These are phyloP conservation scores for Hucho hucho DNA, from an alignment of 2,113 vertebrate genomes.

Conservation along the genomic window DNA sequence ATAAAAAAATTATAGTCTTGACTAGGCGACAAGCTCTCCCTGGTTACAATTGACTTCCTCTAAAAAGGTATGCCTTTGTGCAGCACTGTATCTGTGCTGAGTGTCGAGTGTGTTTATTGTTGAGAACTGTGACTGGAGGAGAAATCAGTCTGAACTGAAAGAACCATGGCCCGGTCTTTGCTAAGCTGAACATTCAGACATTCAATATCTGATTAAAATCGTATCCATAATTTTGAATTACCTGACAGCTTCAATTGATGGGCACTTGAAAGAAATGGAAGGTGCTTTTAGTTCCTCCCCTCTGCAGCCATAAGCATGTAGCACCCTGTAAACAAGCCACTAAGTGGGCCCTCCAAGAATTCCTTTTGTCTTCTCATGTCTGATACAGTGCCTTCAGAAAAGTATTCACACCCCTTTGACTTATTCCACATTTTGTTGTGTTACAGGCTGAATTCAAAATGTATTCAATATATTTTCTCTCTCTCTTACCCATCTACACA, in stretches of 20 bases:
- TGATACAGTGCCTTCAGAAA: constrained; percentile 30
- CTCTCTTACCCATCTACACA: too few species aligned
- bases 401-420: too few species aligned
- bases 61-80: too few species aligned
- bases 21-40: not conserved
- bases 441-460: too few species aligned
- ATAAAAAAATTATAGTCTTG: not conserved
- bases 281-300: constrained; percentile 24
- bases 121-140: not conserved
- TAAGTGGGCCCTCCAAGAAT: constrained; percentile 43
- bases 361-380: constrained; percentile 61
- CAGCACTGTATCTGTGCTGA: too few species aligned
- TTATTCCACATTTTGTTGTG: too few species aligned
- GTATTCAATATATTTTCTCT: too few species aligned
- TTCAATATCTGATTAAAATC: not conserved
- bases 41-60: not conserved
- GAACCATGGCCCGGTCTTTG: not conserved
- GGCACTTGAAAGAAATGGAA: constrained; percentile 9
- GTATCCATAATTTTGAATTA: constrained; percentile 10
- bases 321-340: constrained; percentile 54
- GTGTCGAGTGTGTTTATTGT: not conserved
- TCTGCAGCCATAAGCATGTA: constrained; percentile 43
- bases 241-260: constrained; percentile 20
- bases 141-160: not conserved
- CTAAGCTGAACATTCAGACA: constrained; percentile 1